phyloP scores from a whole-genome alignment of 1,140 invertebrate genomes.

The Leptinotarsa undecemlineata region DNA sequence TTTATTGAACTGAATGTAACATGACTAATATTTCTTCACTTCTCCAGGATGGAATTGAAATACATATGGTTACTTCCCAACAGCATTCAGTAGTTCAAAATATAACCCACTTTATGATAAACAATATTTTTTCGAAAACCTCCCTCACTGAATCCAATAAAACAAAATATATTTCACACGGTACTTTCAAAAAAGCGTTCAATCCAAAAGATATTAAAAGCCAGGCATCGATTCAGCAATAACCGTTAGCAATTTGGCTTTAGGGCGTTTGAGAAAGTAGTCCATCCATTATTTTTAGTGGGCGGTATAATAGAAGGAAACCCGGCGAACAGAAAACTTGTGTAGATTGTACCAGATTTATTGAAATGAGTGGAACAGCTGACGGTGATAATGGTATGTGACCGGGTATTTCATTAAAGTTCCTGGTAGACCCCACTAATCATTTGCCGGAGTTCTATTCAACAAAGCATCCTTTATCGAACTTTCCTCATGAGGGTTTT shows the following conservation, averaged over 20 bases:
- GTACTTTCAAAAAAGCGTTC: constrained; percentile 18
- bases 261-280: constrained; percentile 21
- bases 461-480: no score
- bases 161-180: constrained; percentile 25
- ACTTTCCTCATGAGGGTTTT: no score
- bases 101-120: background rate
- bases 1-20: no score
- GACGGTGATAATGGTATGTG: constrained; percentile 27
- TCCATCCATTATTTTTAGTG: constrained; percentile 31
- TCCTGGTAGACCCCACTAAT: constrained; percentile 11
- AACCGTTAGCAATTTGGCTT: constrained; percentile 30
- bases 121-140: background rate
- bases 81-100: background rate
- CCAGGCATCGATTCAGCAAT: constrained; percentile 26
- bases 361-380: constrained; percentile 24
- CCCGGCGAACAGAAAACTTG: constrained; percentile 27
- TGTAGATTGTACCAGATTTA: constrained; percentile 29
- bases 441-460: background rate
- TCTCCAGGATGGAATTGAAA: background rate
- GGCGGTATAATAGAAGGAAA: constrained; percentile 17
- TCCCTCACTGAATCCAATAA: background rate
- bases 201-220: constrained; percentile 32
- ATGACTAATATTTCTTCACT: no score
- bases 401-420: constrained; percentile 23
- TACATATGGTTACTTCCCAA: background rate